Evolutionary conservation across 2,113 vertebrate species (phyloP).

Genomic region (Ailurus styani): DNA sequence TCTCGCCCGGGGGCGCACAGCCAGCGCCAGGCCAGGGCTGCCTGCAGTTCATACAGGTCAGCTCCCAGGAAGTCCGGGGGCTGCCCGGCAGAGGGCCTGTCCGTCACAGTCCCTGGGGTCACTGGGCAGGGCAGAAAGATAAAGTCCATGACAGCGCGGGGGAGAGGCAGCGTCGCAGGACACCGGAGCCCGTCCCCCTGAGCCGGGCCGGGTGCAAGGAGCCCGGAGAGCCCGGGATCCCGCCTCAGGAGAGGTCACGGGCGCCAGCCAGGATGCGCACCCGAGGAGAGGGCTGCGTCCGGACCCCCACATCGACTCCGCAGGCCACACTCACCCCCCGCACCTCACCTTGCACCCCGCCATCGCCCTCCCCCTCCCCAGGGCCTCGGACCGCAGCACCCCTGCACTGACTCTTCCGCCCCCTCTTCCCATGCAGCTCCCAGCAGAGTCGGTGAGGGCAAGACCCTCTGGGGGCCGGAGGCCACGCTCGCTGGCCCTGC

Average conservation of each 20-base stretch:
- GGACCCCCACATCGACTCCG: fast-evolving
- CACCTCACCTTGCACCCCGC: too few species aligned
- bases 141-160: fast-evolving
- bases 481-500: fast-evolving
- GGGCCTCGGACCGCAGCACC: fast-evolving
- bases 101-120: fast-evolving
- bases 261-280: fast-evolving
- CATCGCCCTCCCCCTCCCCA: neutral
- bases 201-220: fast-evolving
- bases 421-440: too few species aligned
- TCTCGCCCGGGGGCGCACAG: fast-evolving
- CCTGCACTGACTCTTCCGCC: too few species aligned
- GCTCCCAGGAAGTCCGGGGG: neutral
- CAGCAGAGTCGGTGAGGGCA: neutral
- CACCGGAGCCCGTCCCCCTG: fast-evolving
- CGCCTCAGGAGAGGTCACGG: neutral
- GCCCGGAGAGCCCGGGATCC: fast-evolving
- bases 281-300: fast-evolving
- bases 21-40: fast-evolving
- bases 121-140: fast-evolving
- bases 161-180: fast-evolving
- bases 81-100: fast-evolving
- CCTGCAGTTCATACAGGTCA: neutral
- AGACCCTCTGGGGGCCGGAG: fast-evolving
- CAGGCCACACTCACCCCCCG: too few species aligned